These are phyloP conservation scores for Colistium nudipinnis DNA, from an alignment of 2,113 vertebrate species.

Conservation along the genomic window DNA sequence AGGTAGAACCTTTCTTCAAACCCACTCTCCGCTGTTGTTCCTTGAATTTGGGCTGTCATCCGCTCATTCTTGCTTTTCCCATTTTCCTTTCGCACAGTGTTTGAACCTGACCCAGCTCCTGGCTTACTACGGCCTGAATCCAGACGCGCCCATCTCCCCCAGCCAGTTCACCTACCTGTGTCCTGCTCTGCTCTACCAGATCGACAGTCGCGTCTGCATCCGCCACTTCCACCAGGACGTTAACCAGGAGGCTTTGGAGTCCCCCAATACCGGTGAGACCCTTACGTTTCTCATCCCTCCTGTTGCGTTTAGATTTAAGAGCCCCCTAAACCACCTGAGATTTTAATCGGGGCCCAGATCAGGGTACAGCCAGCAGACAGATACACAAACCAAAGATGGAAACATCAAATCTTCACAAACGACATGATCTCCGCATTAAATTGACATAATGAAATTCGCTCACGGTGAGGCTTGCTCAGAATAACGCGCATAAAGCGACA, in stretches of 20 bases:
- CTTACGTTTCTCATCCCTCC: neutral
- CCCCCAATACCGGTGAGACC: conserved; percentile 83
- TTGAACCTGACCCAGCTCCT: conserved; percentile 94
- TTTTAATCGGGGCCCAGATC: neutral
- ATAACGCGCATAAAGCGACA: neutral
- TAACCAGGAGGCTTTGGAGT: conserved; percentile 81
- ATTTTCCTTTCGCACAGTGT: conserved; percentile 84
- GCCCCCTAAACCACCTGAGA: neutral
- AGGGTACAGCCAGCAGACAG: neutral
- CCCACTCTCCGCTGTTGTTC: neutral
- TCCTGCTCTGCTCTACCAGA: conserved; percentile 95
- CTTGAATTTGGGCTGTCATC: neutral
- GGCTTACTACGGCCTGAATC: conserved; percentile 86
- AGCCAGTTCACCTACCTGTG: conserved; percentile 91
- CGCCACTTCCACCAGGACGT: conserved; percentile 87
- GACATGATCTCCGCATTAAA: too few species aligned
- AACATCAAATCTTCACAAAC: neutral
- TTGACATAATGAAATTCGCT: neutral
- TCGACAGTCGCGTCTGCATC: conserved; percentile 94
- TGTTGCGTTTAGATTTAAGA: too few species aligned
- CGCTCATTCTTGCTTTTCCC: neutral
- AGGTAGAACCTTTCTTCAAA: conserved; percentile 64
- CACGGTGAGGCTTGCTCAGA: neutral
- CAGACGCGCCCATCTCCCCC: conserved; percentile 87
- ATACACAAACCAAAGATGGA: neutral